Base-by-base conservation (phyloP, 2,113 vertebrate genomes). In the Cynopterus brachyotis region DNA sequence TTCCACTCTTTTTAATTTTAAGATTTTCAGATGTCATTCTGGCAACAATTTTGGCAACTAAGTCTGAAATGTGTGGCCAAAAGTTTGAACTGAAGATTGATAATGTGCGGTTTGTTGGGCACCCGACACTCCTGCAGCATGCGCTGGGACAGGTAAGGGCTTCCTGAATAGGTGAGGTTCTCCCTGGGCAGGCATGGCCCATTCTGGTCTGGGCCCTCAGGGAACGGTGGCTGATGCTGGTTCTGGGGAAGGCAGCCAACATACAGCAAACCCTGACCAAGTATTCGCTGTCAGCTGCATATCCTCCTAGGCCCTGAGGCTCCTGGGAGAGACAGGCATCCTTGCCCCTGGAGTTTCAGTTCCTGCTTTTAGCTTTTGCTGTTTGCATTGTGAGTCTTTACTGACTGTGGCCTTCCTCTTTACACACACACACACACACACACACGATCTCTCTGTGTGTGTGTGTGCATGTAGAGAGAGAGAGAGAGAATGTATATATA, bases 81-180 rank as follows among this genome's bases (percentile, higher is more conserved):
- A 99, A 99, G 98, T 99, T 99, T 98, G 99, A 99, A 86, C 97
- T 99, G 99, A 99, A 99, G 99, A 99, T 99, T 0, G 99, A 99
- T 96, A 99, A 99, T 0, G 99, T 99, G 97, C 99, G 99, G 66
- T 99, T 99, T 96, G 99, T 99, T 72, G 99, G 99, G 16, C 99
- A 99, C 82, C 99, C 99, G 0, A 99, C 99, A 0, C 98, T 99
- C 72, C 99, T 99, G 9, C 99, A 99, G 98, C 99, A 99, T 55
- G 99, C 99, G 10, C 98, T 99, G 0, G 99, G 99, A 86, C 99
- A 99, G 99, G 99, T 99, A 98, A 0, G 7, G 32, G 32, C 0
- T 24, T 37, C 20, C 30, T 3, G n/a, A 79, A 60, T 67, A 42
- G 72, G n/a, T 57, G 8, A 24, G 47, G n/a, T 1, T 11, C 60